Conservation (phyloP, 2,113 vertebrate genomes). For the Cercocebus atys region DNA sequence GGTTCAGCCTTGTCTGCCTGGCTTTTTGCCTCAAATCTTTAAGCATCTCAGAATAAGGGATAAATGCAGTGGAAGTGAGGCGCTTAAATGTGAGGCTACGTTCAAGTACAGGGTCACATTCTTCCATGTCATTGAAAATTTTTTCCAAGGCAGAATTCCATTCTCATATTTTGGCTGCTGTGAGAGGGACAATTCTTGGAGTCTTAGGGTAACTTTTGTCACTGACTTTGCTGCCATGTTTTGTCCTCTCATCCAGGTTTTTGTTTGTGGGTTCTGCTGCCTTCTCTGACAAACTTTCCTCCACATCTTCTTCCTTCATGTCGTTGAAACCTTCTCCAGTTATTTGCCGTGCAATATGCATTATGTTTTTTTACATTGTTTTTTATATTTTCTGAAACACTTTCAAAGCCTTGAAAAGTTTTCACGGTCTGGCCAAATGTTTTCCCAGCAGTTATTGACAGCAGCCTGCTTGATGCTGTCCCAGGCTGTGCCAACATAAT, state of each 20-base stretch:
- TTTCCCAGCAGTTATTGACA: neutral
- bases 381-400: neutral
- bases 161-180: neutral
- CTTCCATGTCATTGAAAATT: neutral
- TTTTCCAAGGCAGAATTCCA: neutral
- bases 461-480: neutral
- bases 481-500: neutral
- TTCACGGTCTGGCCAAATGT: neutral
- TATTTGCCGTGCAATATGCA: neutral
- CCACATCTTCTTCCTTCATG: neutral
- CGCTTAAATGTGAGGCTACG: neutral
- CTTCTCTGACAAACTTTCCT: neutral
- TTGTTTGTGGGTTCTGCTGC: neutral
- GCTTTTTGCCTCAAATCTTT: neutral
- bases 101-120: neutral
- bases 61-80: neutral
- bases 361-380: neutral
- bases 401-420: neutral
- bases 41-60: neutral
- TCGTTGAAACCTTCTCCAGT: neutral
- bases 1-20: neutral
- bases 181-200: neutral
- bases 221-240: neutral
- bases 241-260: neutral
- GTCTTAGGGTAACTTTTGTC: neutral